A percentile compares a stretch with the other conserved stretches of the same genome.
Conservation (phyloP, 2,888 invertebrate genomes). For the Drosophila vallismaia region DNA sequence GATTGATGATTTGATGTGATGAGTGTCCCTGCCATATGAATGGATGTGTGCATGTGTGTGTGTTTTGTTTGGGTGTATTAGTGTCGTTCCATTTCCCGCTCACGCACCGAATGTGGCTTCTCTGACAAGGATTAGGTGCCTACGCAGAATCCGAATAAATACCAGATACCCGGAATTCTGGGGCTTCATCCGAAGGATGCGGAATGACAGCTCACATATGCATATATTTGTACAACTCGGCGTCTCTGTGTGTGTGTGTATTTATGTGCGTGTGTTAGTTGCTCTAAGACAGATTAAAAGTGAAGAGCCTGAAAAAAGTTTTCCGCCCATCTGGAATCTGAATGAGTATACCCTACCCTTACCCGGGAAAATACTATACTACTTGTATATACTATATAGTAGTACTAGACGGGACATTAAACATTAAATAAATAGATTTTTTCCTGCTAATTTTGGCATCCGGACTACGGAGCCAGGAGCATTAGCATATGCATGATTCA, state of each 20-base stretch:
- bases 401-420: neutral
- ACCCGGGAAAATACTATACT: neutral
- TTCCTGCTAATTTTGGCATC: constrained; percentile 27
- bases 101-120: constrained; percentile 66
- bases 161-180: constrained; percentile 44
- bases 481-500: constrained; percentile 12
- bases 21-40: constrained; percentile 30
- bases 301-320: constrained; percentile 64
- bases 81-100: constrained; percentile 39
- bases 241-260: constrained; percentile 45
- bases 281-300: constrained; percentile 72
- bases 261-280: constrained; percentile 48
- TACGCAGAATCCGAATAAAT: constrained; percentile 48
- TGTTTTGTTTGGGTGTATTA: constrained; percentile 19
- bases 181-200: constrained; percentile 1
- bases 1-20: constrained; percentile 77
- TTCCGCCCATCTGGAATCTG: constrained; percentile 23
- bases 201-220: constrained; percentile 59
- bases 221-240: constrained; percentile 39
- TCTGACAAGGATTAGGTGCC: constrained; percentile 67
- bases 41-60: neutral
- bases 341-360: constrained; percentile 22
- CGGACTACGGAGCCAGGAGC: neutral
- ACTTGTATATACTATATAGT: too few relatives aligned
- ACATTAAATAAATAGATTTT: constrained; percentile 5